Base-by-base conservation (phyloP, 2,888 invertebrate species). In the Caradrina kadenii region DNA sequence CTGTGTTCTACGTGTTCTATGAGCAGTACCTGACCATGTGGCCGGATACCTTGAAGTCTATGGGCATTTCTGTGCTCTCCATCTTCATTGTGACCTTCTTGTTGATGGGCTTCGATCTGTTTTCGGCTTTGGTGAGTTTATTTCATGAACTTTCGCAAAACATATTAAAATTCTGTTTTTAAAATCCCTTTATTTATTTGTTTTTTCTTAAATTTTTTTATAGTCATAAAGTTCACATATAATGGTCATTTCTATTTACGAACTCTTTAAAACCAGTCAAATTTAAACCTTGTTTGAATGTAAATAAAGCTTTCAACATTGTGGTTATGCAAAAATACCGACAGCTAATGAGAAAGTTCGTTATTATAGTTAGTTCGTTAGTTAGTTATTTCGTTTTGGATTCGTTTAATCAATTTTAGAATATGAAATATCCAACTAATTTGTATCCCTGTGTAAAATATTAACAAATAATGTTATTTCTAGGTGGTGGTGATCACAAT, bases 1-100 rank as follows among this genome's bases (percentile, higher is more conserved):
- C 98, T 0, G 97, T 99, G 62, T 99, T 99, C 96, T 99, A 99
- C 92, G 99, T 99, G 35, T 99, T 99, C 96, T 99, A 99, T 91
- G 99, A 99, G 91, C 99, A 99, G 95, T 99, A 99, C 93, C 96
- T 99, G 79, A 99, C 99, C 11, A 99, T 99, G 97, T 98, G 99
- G 97, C 96, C 97, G 0, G 99, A 99, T 87, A 98, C 99, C 0
- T 91, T 99, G 45, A 97, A 97, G 89, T 98, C 98, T 86, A 96
- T 99, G 93, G 97, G 97, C 21, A 97, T 99, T 67, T 99, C 99
- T 19, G 96, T 99, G 71, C 93, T 97, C 2, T 99, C 99, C n/a
- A 99, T 99, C 76, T 99, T 99, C 92, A 96, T 99, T 39, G 99
- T 99, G 10, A 99, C 99, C 0, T 98, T 99, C 94, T 86, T 99